Base-by-base conservation (phyloP, 2,113 vertebrate species). In the Microcebus tavaratra region DNA sequence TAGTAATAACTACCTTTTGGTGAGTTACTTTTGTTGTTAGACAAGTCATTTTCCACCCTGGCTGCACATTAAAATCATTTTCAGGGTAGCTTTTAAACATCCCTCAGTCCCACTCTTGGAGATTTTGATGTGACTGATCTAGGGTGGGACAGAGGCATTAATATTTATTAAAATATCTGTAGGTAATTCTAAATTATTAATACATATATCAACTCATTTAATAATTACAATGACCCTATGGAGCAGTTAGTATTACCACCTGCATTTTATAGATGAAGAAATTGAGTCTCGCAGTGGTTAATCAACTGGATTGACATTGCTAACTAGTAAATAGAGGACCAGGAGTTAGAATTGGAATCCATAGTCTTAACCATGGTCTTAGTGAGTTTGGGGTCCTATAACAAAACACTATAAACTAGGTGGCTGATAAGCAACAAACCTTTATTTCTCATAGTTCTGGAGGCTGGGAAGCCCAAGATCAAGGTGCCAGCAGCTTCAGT, bases 141-240 rank as follows among this genome's bases (percentile, higher is more conserved):
- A 29, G 13, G 34, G 9, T 57, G 14, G 59, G 42, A 61, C 3
- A 42, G 20, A 89, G 18, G 23, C 25, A 73, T 75, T 90, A 18
- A 8, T 55, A 27, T 67, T 88, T 73, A 96, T 91, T 95, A 68
- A 97, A 90, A 88, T 73, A 83, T 67, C 4, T 10, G 15, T 31
- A 88, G 29, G 45, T 75, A 82, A 72, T 90, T 84, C 48, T 85
- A 84, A 90, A 20, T 65, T 84, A 55, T 17, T 55, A 55, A 18
- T 63, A 50, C 39, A 14, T 57, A 20, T 29, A 34, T 88, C 48
- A 53, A 96, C 67, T 73, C n/a, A 86, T 80, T 94, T 76, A 81
- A 65, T 82, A 89, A 94, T 63, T 88, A 53, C 39, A 88, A 59
- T 67, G 61, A 13, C 3, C 6, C 1, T 82, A 81, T 85, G 23